phyloP scores from a whole-genome alignment of 2,113 vertebrate species.

The Anhinga anhinga region DNA sequence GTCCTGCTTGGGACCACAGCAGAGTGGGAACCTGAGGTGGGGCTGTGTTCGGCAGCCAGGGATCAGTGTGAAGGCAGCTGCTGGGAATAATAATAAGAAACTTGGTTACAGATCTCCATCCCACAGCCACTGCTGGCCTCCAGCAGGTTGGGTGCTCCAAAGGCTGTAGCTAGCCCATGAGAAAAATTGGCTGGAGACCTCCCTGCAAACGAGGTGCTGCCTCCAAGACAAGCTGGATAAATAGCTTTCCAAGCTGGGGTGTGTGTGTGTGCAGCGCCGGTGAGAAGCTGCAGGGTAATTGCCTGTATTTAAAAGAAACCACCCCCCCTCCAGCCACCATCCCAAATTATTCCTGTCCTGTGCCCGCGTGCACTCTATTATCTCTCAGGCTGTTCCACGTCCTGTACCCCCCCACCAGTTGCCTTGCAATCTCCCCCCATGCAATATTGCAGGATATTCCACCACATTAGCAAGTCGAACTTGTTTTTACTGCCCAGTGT shows the following conservation, averaged over 20 bases:
- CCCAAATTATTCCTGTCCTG: background rate
- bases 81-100: constrained; percentile 5
- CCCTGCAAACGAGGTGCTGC: background rate
- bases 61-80: background rate
- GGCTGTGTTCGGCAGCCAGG: background rate
- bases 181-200: constrained; percentile 29
- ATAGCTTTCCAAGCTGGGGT: background rate
- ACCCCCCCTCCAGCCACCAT: background rate
- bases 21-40: background rate
- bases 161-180: background rate
- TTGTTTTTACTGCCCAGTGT: constrained; percentile 55
- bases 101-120: background rate
- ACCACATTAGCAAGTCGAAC: background rate
- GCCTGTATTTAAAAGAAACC: background rate
- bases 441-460: background rate
- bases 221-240: background rate
- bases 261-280: background rate
- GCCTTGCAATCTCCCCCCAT: background rate
- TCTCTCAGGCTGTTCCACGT: background rate
- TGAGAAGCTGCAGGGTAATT: background rate
- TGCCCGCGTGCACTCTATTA: fast-evolving
- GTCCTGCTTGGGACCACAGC: background rate
- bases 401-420: background rate
- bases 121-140: background rate
- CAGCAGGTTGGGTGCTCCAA: background rate